These are phyloP conservation scores for Oithona nana DNA, from an alignment of 2,888 invertebrate genomes.

Conservation along the genomic window DNA sequence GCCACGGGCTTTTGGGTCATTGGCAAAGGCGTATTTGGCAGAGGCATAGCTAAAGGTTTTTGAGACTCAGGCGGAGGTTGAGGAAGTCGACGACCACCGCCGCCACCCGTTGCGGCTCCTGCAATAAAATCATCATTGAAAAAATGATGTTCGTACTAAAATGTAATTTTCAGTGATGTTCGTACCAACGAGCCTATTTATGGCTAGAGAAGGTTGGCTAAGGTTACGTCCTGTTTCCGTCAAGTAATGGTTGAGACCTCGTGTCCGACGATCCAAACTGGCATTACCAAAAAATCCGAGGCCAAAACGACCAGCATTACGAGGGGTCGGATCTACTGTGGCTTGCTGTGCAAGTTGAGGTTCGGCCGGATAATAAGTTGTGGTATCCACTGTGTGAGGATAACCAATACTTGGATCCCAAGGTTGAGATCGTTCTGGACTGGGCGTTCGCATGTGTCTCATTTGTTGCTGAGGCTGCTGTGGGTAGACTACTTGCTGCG, in stretches of 20 bases:
- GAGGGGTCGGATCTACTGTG: background rate
- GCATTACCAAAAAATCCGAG: slow-evolving; percentile 1
- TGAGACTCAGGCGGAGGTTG: slow-evolving; percentile 14
- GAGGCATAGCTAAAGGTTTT: slow-evolving; percentile 2
- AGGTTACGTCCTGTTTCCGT: background rate
- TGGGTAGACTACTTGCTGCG: background rate
- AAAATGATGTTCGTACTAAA: too few species aligned
- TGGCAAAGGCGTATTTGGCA: slow-evolving; percentile 5
- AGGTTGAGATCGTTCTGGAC: background rate
- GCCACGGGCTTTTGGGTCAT: slow-evolving; percentile 2
- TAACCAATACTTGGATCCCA: background rate
- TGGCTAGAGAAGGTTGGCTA: background rate
- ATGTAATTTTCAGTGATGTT: too few species aligned
- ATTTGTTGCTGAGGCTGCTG: background rate
- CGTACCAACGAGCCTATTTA: background rate
- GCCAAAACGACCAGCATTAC: background rate
- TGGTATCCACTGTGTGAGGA: background rate
- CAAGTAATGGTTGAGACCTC: background rate
- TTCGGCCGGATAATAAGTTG: too few species aligned
- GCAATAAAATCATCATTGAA: too few species aligned
- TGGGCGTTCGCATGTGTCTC: background rate
- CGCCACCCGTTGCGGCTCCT: background rate
- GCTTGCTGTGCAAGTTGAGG: background rate
- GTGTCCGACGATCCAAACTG: background rate
- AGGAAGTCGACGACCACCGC: slow-evolving; percentile 7